Evolutionary conservation across 2,113 vertebrate species (phyloP).

Genomic region (Leptocoma aspasia): DNA sequence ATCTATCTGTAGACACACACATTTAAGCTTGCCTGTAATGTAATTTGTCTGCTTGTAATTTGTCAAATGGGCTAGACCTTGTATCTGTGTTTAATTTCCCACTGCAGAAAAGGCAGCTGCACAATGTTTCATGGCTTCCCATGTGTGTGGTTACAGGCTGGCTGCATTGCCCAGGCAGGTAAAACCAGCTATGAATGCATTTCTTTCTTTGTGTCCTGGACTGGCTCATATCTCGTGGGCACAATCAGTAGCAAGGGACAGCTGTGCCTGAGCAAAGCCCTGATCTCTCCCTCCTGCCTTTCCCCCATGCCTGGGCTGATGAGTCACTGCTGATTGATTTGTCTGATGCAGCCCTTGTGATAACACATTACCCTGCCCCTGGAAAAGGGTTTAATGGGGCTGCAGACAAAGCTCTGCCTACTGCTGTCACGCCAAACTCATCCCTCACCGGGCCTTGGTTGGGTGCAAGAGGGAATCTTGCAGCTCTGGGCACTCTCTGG

Average conservation of each 20-base stretch:
- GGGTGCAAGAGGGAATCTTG: not conserved
- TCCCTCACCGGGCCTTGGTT: not conserved
- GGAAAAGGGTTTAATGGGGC: not conserved
- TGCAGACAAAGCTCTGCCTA: not conserved
- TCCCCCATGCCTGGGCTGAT: not conserved
- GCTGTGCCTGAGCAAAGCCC: not conserved
- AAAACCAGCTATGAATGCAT: not conserved
- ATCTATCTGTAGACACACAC: not conserved
- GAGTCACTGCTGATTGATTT: not conserved
- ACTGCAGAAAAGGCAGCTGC: not conserved
- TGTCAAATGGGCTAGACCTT: not conserved
- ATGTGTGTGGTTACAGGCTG: not conserved
- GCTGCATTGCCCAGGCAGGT: not conserved
- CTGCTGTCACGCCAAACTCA: not conserved
- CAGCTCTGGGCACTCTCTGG: not conserved
- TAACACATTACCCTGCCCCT: not conserved
- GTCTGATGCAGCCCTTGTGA: not conserved
- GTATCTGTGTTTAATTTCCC: not conserved
- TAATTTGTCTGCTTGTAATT: not conserved
- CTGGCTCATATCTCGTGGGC: fast-evolving
- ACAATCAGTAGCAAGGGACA: not conserved
- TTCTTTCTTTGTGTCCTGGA: not conserved
- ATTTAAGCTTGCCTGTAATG: not conserved
- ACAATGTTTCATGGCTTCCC: not conserved
- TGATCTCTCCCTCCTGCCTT: not conserved